phyloP scores from a whole-genome alignment of 2,888 invertebrate species.

The Perizoma affinitatum region DNA sequence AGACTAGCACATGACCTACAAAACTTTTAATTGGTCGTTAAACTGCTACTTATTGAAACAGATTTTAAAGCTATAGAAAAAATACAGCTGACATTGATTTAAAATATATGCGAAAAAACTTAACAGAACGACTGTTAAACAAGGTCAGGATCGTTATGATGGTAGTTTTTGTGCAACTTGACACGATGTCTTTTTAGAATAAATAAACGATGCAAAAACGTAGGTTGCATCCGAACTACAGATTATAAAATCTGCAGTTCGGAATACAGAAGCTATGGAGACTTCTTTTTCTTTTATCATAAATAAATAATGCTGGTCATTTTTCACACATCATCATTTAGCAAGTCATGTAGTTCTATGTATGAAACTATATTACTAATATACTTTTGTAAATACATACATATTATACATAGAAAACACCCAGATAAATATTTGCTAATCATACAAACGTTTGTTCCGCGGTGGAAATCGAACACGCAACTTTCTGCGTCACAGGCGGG shows the following conservation, averaged over 20 bases:
- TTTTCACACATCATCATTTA: too few species aligned
- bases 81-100: constrained; percentile 21
- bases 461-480: too few species aligned
- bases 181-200: constrained; percentile 65
- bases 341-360: too few species aligned
- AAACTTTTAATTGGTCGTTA: constrained; percentile 12
- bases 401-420: too few species aligned
- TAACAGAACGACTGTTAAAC: constrained; percentile 29
- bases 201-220: constrained; percentile 68
- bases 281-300: constrained; percentile 5
- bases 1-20: constrained; percentile 8
- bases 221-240: too few species aligned
- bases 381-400: too few species aligned
- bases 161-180: constrained; percentile 62
- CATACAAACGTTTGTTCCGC: too few species aligned
- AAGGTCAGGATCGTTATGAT: constrained; percentile 40
- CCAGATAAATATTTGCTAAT: too few species aligned
- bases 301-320: too few species aligned
- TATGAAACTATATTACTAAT: too few species aligned
- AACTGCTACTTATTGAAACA: constrained; percentile 16
- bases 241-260: constrained; percentile 71
- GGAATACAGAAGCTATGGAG: constrained; percentile 46
- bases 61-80: constrained; percentile 18
- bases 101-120: constrained; percentile 22
- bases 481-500: too few species aligned